Base-by-base conservation (phyloP, 2,797 vertebrate genomes). In the Buphagus erythrorhynchus region DNA sequence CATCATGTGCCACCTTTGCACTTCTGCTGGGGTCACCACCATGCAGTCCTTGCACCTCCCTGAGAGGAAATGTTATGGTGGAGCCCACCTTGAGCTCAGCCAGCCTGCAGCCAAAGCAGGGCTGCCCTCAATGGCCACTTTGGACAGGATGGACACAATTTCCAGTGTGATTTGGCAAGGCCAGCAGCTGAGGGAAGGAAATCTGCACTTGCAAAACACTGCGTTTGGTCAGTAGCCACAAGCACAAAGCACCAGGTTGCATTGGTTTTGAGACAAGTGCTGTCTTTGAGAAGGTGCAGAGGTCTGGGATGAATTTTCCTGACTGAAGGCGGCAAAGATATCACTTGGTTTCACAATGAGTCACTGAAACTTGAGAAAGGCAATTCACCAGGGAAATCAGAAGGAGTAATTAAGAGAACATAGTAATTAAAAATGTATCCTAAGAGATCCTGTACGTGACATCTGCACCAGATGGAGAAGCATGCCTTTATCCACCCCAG, bases 371-470 rank as follows among this genome's bases (percentile, higher is more conserved):
- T 88, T 11, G 33, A 85, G 93, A 65, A 96, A 82, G 65, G 69
- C 31, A 65, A 83, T 73, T 93, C 94, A 82, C 83, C 6, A 3
- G 95, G 95, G 95, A 97, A 97, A 97, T 96, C 91, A 94, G 42
- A 80, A 95, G 82, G 62, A 90, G 93, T 96, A 97, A 98, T 97
- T 95, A 97, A 97, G 94, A 94, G 94, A 96, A 77, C 58, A 18
- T 13, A 42, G 62, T 83, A 89, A 96, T 96, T 96, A 96, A 96
- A 88, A 95, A 88, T 49, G n/a, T 86, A 88, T 94, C 73, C 49
- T 92, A 65, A 95, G 96, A 86, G 89, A 95, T 59, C 58, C 62
- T 43, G 65, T 85, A 87, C 51, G 76, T 88, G 68, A 90, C 45
- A 76, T 48, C 76, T 22, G 5, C 85, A 38, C 33, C 74, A 95